Conservation (phyloP, 2,113 vertebrate genomes). For the Haemorhous mexicanus region DNA sequence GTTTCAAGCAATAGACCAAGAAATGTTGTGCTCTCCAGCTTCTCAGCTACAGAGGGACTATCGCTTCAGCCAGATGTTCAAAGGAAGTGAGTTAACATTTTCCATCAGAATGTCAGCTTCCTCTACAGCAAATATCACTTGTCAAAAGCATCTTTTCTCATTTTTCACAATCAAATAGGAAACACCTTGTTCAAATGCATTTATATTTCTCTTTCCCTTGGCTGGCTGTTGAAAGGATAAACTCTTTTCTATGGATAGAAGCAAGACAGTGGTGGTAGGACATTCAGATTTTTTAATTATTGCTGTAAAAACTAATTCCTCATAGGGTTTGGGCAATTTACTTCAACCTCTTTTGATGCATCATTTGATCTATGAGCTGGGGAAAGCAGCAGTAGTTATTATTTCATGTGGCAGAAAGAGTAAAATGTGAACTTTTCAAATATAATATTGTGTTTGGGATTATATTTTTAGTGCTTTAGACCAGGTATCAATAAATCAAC, state of each 20-base stretch:
- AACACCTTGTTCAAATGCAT: background rate
- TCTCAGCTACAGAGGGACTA: background rate
- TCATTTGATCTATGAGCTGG: background rate
- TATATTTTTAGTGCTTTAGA: background rate
- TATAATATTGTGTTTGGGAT: background rate
- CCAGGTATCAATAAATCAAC: background rate
- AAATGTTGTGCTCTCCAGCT: background rate
- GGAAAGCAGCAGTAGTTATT: background rate
- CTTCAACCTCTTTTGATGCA: background rate
- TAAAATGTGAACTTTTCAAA: background rate
- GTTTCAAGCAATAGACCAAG: background rate
- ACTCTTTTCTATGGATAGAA: background rate
- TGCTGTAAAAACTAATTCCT: background rate
- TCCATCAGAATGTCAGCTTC: constrained; percentile 8
- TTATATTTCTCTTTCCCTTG: background rate
- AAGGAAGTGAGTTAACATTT: constrained; percentile 49
- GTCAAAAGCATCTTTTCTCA: background rate
- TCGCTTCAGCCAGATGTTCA: background rate
- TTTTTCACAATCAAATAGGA: constrained; percentile 24
- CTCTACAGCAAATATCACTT: background rate
- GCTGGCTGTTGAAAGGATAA: constrained; percentile 2
- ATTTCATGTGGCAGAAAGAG: background rate
- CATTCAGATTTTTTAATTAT: background rate
- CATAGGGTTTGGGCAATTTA: background rate
- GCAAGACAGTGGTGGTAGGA: background rate